Percentiles rank a stretch among this genome's conserved stretches.
phyloP scores from a whole-genome alignment of 2,888 invertebrate species.

The Phaonia tiefii region DNA sequence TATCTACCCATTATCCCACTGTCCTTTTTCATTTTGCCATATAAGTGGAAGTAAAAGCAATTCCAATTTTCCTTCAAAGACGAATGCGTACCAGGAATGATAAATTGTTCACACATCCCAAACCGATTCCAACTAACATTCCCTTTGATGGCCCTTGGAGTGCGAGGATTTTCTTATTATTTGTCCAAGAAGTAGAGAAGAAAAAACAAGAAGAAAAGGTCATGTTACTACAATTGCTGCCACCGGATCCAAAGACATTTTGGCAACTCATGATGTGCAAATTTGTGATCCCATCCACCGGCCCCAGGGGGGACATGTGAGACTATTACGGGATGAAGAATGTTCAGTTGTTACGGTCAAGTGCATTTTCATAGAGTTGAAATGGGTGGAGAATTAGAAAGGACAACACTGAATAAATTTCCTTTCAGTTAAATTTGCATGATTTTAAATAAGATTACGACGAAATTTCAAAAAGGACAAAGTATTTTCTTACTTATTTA shows the following conservation, averaged over 20 bases:
- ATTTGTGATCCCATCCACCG: conserved; percentile 49
- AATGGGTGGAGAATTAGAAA: not conserved
- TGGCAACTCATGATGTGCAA: conserved; percentile 66
- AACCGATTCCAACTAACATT: conserved; percentile 20
- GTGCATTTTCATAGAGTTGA: conserved; percentile 42
- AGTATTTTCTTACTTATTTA: not conserved
- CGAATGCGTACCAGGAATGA: conserved; percentile 45
- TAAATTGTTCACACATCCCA: conserved; percentile 66
- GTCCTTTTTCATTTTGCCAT: conserved; percentile 31
- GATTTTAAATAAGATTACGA: conserved; percentile 29
- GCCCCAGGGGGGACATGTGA: conserved; percentile 54
- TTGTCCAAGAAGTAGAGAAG: conserved; percentile 48
- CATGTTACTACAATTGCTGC: conserved; percentile 56
- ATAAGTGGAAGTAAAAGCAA: conserved; percentile 22
- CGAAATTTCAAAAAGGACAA: not conserved
- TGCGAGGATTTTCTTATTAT: conserved; percentile 52
- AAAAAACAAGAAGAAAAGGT: conserved; percentile 63
- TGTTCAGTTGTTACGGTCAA: conserved; percentile 65
- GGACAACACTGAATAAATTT: conserved; percentile 12
- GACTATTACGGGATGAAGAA: conserved; percentile 58
- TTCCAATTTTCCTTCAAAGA: conserved; percentile 49
- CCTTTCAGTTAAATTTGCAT: conserved; percentile 31
- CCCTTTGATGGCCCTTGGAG: not conserved
- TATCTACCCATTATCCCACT: conserved; percentile 12
- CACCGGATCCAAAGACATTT: conserved; percentile 36